Percentiles rank a stretch among this genome's conserved stretches.
These are phyloP conservation scores for Helicoverpa armigera DNA, from an alignment of 1,140 invertebrate species.

Conservation along the genomic window DNA sequence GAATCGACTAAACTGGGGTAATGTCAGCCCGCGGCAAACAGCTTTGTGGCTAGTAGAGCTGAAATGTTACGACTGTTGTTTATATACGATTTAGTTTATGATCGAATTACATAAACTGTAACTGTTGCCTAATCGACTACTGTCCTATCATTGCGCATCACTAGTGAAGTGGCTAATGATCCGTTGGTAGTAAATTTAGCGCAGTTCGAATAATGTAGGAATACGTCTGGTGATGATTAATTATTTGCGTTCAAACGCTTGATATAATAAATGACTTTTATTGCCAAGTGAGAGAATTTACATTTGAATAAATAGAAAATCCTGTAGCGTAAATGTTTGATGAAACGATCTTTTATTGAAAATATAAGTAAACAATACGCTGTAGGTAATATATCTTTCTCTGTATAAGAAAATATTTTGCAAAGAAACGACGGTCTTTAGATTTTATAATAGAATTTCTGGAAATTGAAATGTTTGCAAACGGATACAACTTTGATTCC, in stretches of 20 bases:
- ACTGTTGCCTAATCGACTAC: conserved; percentile 18
- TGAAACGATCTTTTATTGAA: conserved; percentile 4
- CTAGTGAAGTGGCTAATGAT: conserved; percentile 18
- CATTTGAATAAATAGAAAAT: conserved; percentile 28
- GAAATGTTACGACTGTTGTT: conserved; percentile 1
- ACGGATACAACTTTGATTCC: conserved; percentile 5
- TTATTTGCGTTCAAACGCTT: conserved; percentile 14
- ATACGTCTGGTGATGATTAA: conserved; percentile 19
- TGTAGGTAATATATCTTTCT: not conserved
- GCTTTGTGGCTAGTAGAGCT: not conserved
- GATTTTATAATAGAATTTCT: conserved; percentile 8
- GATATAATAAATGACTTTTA: conserved; percentile 24
- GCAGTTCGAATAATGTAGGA: conserved; percentile 5
- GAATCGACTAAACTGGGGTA: conserved; percentile 23
- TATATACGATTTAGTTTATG: conserved; percentile 11
- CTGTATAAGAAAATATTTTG: not conserved
- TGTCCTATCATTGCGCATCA: conserved; percentile 2
- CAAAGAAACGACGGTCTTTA: not conserved
- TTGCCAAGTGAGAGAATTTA: not conserved
- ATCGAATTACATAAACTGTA: conserved; percentile 27
- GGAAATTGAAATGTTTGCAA: not conserved
- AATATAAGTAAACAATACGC: not conserved
- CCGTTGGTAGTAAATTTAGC: conserved; percentile 4
- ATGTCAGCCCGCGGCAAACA: conserved; percentile 21
- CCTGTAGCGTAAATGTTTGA: not conserved